Evolutionary conservation across 1,140 invertebrate species (phyloP).

Genomic region (Artemia franciscana): DNA sequence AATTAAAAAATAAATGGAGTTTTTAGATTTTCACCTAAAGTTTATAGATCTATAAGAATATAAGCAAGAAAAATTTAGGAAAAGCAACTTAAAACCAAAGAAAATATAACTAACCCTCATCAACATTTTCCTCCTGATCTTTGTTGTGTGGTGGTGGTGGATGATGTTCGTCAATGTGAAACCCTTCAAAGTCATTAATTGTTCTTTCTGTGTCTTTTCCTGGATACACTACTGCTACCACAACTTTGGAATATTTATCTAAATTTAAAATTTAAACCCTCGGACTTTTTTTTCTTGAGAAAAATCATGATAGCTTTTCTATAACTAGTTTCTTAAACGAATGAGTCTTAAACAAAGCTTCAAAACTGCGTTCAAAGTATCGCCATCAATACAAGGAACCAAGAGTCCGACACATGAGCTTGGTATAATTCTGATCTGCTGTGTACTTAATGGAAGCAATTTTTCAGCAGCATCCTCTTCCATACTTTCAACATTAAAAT

Average conservation of each 20-base stretch:
- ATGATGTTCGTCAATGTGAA: conserved; percentile 52
- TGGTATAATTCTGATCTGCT: conserved; percentile 7
- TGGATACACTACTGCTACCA: too few species aligned
- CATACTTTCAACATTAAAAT: conserved; percentile 15
- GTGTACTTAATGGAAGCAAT: neutral
- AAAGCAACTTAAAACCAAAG: too few species aligned
- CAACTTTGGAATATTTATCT: conserved; percentile 52
- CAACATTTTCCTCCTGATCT: too few species aligned
- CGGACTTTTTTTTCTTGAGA: conserved; percentile 44
- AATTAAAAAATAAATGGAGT: too few species aligned
- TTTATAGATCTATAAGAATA: too few species aligned
- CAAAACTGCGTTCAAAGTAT: conserved; percentile 52
- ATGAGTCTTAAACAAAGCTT: conserved; percentile 51
- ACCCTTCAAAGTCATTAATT: too few species aligned
- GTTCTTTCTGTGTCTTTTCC: too few species aligned
- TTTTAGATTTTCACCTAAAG: too few species aligned
- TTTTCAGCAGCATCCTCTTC: conserved; percentile 11
- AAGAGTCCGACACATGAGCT: conserved; percentile 45
- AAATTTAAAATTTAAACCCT: conserved; percentile 51
- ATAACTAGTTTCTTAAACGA: conserved; percentile 43
- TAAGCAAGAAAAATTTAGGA: too few species aligned
- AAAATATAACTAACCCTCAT: too few species aligned
- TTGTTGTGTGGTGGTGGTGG: too few species aligned
- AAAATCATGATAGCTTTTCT: conserved; percentile 38
- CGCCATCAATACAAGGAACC: conserved; percentile 39